phyloP scores from a whole-genome alignment of 1,140 invertebrate genomes.

The Mamestra configurata region DNA sequence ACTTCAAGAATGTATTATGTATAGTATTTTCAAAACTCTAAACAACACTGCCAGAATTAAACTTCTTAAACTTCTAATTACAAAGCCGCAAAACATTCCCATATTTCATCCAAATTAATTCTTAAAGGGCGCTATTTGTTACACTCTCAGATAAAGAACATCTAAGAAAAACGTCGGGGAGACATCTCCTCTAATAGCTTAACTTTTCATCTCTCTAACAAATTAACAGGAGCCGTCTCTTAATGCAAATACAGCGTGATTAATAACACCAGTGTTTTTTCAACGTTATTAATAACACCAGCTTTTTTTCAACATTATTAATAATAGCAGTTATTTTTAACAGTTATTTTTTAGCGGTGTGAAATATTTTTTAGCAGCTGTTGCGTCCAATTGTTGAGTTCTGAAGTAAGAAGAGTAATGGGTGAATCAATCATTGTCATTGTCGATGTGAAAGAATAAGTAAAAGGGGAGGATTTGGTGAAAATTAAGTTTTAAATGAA shows the following conservation, averaged over 20 bases:
- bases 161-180: slow-evolving; percentile 65
- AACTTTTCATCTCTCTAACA: slow-evolving; percentile 81
- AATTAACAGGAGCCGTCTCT: slow-evolving; percentile 76
- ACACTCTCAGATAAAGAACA: slow-evolving; percentile 73
- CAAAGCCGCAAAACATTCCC: slow-evolving; percentile 31
- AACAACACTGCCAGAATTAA: background rate
- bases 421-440: slow-evolving; percentile 5
- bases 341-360: slow-evolving; percentile 39
- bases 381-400: slow-evolving; percentile 26
- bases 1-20: too few species aligned
- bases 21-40: background rate
- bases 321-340: slow-evolving; percentile 58
- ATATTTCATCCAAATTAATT: slow-evolving; percentile 77
- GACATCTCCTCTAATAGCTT: slow-evolving; percentile 76
- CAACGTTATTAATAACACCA: slow-evolving; percentile 38
- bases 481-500: background rate
- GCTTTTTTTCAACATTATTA: slow-evolving; percentile 57
- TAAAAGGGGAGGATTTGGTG: background rate
- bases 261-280: slow-evolving; percentile 68
- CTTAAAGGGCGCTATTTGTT: slow-evolving; percentile 77
- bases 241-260: slow-evolving; percentile 76
- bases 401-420: slow-evolving; percentile 10
- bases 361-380: slow-evolving; percentile 20
- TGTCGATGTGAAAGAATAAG: background rate
- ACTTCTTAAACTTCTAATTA: background rate